phyloP scores from a whole-genome alignment of 2,797 vertebrate species.

The Hafferia zeledoni region DNA sequence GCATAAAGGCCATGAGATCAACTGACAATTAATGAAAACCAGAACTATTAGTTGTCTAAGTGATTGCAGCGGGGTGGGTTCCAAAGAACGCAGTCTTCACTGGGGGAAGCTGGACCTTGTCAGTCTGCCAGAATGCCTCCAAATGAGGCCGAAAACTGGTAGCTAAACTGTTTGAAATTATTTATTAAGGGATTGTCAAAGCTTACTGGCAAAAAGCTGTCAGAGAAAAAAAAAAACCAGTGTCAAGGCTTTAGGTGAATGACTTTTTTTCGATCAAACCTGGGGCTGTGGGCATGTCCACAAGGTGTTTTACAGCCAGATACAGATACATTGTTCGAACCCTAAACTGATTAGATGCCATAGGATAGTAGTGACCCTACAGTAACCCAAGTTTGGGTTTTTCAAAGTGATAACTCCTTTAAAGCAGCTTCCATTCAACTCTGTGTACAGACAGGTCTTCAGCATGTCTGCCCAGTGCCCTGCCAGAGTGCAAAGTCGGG shows the following conservation, averaged over 20 bases:
- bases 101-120: neutral
- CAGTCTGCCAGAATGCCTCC: neutral
- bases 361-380: neutral
- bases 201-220: neutral
- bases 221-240: neutral
- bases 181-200: neutral
- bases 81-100: neutral
- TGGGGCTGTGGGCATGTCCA: neutral
- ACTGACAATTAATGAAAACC: neutral
- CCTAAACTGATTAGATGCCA: neutral
- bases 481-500: neutral
- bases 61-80: neutral
- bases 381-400: slow-evolving; percentile 15
- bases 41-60: neutral
- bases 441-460: neutral
- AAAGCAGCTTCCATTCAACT: neutral
- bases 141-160: slow-evolving; percentile 6
- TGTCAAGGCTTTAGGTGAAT: neutral
- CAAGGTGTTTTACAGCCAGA: neutral
- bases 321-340: neutral
- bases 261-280: neutral
- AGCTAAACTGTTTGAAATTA: neutral
- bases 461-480: neutral
- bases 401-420: slow-evolving; percentile 18
- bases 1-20: neutral